Conservation (phyloP, 1,140 invertebrate genomes). For the Elysia chlorotica region DNA sequence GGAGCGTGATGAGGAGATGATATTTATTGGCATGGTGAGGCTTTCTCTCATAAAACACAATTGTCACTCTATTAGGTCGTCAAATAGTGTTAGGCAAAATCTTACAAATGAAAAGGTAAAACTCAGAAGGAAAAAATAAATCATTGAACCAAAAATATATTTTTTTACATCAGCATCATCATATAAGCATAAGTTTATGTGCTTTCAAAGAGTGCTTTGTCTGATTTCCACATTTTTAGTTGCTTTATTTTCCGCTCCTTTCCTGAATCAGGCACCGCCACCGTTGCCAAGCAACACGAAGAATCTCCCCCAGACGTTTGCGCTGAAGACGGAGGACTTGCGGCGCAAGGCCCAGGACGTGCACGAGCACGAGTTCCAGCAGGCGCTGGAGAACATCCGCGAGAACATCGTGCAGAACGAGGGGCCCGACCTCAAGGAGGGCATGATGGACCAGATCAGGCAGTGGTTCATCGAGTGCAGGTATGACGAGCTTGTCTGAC, state of each 20-base stretch:
- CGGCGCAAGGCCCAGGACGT: constrained; percentile 60
- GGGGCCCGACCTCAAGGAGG: constrained; percentile 74
- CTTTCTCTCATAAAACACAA: no score
- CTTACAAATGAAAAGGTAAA: no score
- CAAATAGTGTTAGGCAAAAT: no score
- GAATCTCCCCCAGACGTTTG: constrained; percentile 49
- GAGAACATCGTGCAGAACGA: constrained; percentile 63
- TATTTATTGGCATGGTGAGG: constrained; percentile 77
- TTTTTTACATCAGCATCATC: no score
- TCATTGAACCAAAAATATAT: no score
- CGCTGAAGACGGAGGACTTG: constrained; percentile 51
- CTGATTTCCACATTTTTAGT: no score
- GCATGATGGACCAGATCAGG: constrained; percentile 76
- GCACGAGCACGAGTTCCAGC: constrained; percentile 71
- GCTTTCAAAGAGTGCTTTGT: no score
- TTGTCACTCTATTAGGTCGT: no score
- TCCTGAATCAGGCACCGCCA: constrained; percentile 52
- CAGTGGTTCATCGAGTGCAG: constrained; percentile 75
- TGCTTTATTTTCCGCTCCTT: no score
- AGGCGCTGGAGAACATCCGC: constrained; percentile 61
- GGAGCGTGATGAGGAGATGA: constrained; percentile 74
- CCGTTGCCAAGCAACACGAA: constrained; percentile 45
- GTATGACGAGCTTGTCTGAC: constrained; percentile 22
- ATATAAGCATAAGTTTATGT: no score
- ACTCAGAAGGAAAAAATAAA: no score